A percentile compares a stretch with the other conserved stretches of the same genome.
phyloP scores from a whole-genome alignment of 2,888 invertebrate genomes.

The Ernsta delagoae region DNA sequence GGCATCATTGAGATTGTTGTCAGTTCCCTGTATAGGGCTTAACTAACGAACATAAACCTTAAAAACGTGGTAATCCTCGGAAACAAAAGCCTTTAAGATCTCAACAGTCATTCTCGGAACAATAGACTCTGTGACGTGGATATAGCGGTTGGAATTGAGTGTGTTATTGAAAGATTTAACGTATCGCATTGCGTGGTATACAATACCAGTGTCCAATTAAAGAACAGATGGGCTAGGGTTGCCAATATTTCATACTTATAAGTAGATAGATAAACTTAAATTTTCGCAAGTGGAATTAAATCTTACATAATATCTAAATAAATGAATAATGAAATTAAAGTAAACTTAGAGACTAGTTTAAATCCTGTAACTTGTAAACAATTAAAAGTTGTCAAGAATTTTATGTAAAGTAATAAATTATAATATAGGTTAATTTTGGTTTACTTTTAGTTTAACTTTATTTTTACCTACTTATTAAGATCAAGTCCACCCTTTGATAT shows the following conservation, averaged over 20 bases:
- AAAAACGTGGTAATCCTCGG: constrained; percentile 23
- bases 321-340: no score
- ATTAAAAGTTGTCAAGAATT: no score
- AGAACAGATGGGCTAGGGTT: constrained; percentile 26
- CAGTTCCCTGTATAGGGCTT: constrained; percentile 24
- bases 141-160: constrained; percentile 15
- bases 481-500: no score
- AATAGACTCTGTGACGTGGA: constrained; percentile 7
- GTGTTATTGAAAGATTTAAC: constrained; percentile 14
- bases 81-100: constrained; percentile 30
- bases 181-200: constrained; percentile 32
- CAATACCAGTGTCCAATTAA: constrained; percentile 30
- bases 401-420: no score
- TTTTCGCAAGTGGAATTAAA: no score
- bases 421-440: no score
- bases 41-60: constrained; percentile 27
- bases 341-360: no score
- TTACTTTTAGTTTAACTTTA: no score
- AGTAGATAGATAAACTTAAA: no score
- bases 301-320: no score
- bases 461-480: no score
- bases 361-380: no score
- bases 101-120: constrained; percentile 13
- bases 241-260: background rate
- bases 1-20: constrained; percentile 12